Percentiles rank a stretch among this genome's conserved stretches.
Evolutionary conservation across 1,140 invertebrate genomes (phyloP).

Genomic region (Hydropsyche tenuis): DNA sequence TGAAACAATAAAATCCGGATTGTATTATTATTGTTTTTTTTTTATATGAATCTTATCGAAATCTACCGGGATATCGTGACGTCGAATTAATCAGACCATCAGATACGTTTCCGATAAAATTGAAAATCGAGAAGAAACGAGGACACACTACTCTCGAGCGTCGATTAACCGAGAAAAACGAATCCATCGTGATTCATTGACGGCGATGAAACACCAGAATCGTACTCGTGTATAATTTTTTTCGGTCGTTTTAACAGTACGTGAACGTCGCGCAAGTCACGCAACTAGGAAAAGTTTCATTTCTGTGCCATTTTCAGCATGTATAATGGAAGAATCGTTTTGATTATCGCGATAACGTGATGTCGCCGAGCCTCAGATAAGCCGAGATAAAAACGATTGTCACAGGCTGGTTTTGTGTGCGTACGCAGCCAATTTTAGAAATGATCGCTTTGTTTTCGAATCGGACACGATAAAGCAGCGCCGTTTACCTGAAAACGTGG

Average conservation of each 20-base stretch:
- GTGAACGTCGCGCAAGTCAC: too few species aligned
- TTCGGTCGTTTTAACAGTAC: too few species aligned
- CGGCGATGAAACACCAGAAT: too few species aligned
- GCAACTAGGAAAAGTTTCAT: neutral
- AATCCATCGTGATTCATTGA: too few species aligned
- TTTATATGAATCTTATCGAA: constrained; percentile 3
- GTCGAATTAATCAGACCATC: constrained; percentile 1
- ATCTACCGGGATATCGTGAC: neutral
- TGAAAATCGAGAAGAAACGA: neutral
- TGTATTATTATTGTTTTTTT: neutral
- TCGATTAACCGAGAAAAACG: too few species aligned
- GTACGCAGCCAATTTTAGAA: neutral
- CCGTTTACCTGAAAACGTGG: constrained; percentile 1
- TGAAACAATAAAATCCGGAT: constrained; percentile 4
- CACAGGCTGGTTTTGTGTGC: neutral
- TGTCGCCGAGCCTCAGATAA: constrained; percentile 2
- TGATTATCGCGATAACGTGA: constrained; percentile 6
- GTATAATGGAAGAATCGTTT: neutral
- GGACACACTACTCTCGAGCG: too few species aligned
- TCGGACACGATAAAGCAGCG: neutral
- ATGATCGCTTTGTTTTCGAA: constrained; percentile 23
- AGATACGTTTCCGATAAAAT: neutral
- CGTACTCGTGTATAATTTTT: too few species aligned
- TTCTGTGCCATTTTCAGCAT: too few species aligned
- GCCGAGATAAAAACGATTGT: neutral